Percentiles rank a stretch among this genome's conserved stretches.
These are phyloP conservation scores for Drosophila merina DNA, from an alignment of 2,888 invertebrate genomes.

Conservation along the genomic window DNA sequence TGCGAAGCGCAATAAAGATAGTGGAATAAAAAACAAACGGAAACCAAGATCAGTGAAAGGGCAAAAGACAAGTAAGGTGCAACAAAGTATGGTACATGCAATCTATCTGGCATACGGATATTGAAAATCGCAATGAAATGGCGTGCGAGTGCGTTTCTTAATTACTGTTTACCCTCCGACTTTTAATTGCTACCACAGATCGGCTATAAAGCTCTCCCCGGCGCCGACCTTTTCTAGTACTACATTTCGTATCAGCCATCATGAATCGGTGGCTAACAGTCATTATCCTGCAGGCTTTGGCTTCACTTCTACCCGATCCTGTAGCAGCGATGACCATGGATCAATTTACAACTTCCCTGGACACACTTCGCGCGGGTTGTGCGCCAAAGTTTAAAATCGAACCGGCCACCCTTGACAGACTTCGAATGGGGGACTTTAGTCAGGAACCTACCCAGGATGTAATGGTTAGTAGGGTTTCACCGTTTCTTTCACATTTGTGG, in stretches of 20 bases:
- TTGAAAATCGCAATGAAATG: conserved; percentile 1
- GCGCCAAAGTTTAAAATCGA: conserved; percentile 79
- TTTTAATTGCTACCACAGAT: conserved; percentile 20
- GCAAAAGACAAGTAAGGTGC: conserved; percentile 52
- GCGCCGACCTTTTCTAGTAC: not conserved
- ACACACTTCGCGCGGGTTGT: conserved; percentile 82
- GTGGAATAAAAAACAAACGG: conserved; percentile 24
- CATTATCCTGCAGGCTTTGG: conserved; percentile 16
- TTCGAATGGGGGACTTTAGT: conserved; percentile 75
- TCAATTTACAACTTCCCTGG: conserved; percentile 80
- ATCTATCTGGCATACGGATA: conserved; percentile 38
- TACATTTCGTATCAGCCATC: not conserved
- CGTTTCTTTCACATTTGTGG: no score
- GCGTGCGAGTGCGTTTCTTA: conserved; percentile 25
- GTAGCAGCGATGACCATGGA: conserved; percentile 66
- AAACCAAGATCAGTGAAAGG: conserved; percentile 52
- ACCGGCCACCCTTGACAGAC: conserved; percentile 67
- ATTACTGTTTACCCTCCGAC: conserved; percentile 20
- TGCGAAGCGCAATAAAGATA: conserved; percentile 27
- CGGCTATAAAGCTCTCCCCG: conserved; percentile 45
- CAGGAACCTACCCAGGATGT: conserved; percentile 72
- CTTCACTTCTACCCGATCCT: conserved; percentile 23
- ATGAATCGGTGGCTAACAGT: conserved; percentile 8
- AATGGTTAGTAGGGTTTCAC: conserved; percentile 57
- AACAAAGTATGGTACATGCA: conserved; percentile 53